Base-by-base conservation (phyloP, 2,888 invertebrate genomes). In the Drosophila demipolita region DNA sequence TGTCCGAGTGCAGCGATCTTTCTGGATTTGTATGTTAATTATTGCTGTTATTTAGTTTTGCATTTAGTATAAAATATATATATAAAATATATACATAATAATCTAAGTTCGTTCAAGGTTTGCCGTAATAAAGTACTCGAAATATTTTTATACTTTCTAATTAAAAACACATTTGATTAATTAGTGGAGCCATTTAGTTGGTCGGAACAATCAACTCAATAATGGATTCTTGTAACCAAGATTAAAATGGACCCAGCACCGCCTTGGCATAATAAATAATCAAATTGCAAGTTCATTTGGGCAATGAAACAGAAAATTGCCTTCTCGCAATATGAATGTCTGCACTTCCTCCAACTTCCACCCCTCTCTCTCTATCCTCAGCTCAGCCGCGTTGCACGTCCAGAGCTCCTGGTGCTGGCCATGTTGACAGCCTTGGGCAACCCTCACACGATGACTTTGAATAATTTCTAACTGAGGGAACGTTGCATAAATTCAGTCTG, bases 91-190 rank as follows among this genome's bases (percentile, higher is more conserved):
- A 20, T 15, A 23, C 8, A 15, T 12, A 20, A 20, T 15, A 52
- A 8, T 52, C 33, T 26, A 7, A 23, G 23, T 36, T 38, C 11
- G 59, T 4, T 1, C 1, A 40, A 45, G 45, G 15, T 53, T 52
- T 38, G 32, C n/a, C 20, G 5, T 48, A 70, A 54, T 60, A 36
- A 48, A 54, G 57, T 59, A 45, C 50, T 49, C 29, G 29, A 45
- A 48, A 35, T 66, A 35, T 45, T 38, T 62, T 33, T 48, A 50
- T 50, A 53, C 35, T 52, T 80, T 73, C 79, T 87, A 82, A 87
- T 87, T 89, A 75, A 87, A 76, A 87, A 76, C 75, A 72, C 63
- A 82, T 78, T 89, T 89, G 88, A 89, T 89, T 84, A 87, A 89
- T 84, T 84, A 82, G 73, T 48, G 55, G 57, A 67, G 61, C 73